Evolutionary conservation across 2,888 invertebrate genomes (phyloP).

Genomic region (Petrophora chlorosata): DNA sequence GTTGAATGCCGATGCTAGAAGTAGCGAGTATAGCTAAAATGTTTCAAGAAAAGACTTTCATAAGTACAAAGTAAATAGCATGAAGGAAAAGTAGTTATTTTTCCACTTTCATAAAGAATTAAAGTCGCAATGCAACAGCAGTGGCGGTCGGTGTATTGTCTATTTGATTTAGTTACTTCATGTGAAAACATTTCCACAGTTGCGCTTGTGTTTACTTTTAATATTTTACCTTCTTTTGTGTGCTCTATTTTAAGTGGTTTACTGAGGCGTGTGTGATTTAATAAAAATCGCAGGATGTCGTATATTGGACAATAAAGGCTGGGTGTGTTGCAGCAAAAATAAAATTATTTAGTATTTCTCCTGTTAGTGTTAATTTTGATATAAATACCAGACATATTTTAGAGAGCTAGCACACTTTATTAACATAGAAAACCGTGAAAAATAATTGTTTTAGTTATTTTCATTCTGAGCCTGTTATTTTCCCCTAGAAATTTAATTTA

Average conservation of each 20-base stretch:
- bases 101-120: slow-evolving; percentile 32
- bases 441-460: too few relatives aligned
- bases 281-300: too few relatives aligned
- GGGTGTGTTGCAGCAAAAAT: too few relatives aligned
- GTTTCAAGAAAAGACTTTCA: neutral
- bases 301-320: too few relatives aligned
- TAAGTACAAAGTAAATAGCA: slow-evolving; percentile 19
- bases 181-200: slow-evolving; percentile 24
- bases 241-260: neutral
- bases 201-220: slow-evolving; percentile 22
- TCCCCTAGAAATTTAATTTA: too few relatives aligned
- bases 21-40: neutral
- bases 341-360: too few relatives aligned
- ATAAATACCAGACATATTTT: too few relatives aligned
- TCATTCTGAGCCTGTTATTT: too few relatives aligned
- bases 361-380: too few relatives aligned
- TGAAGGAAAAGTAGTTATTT: slow-evolving; percentile 22
- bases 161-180: slow-evolving; percentile 35
- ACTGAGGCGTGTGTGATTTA: neutral
- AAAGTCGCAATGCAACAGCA: slow-evolving; percentile 28
- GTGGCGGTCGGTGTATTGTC: slow-evolving; percentile 27
- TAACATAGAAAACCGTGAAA: too few relatives aligned
- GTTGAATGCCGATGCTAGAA: too few relatives aligned
- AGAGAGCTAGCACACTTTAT: too few relatives aligned
- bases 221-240: slow-evolving; percentile 16